Evolutionary conservation across 2,113 vertebrate genomes (phyloP).

Genomic region (Nerophis ophidion): DNA sequence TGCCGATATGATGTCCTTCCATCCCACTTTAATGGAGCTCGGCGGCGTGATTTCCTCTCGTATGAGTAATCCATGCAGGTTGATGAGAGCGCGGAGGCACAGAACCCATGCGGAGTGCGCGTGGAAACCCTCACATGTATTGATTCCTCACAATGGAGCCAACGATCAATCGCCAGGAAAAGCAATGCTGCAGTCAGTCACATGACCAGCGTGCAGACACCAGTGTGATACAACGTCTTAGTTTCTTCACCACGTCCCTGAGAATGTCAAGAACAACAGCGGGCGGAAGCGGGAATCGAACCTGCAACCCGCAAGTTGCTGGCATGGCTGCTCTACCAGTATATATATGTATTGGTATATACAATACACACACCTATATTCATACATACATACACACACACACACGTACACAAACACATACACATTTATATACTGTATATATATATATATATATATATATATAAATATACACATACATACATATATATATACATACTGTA

Average conservation of each 20-base stretch:
- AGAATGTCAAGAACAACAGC: conserved; percentile 51
- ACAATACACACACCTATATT: too few relatives aligned
- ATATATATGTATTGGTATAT: too few relatives aligned
- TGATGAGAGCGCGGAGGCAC: conserved; percentile 49
- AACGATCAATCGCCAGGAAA: background rate
- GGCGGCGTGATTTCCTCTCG: conserved; percentile 69
- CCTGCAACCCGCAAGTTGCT: too few relatives aligned
- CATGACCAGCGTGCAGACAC: background rate
- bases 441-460: too few relatives aligned
- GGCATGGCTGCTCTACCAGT: too few relatives aligned
- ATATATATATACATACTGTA: too few relatives aligned
- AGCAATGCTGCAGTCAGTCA: too few relatives aligned
- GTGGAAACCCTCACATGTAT: conserved; percentile 29
- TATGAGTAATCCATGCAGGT: conserved; percentile 61
- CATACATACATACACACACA: too few relatives aligned
- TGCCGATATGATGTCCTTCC: conserved; percentile 71
- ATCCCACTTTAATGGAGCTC: conserved; percentile 70
- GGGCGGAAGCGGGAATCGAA: conserved; percentile 4
- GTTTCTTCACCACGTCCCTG: conserved; percentile 49
- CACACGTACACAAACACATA: too few relatives aligned
- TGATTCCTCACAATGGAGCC: conserved; percentile 44
- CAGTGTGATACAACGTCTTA: conserved; percentile 35
- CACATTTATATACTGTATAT: too few relatives aligned
- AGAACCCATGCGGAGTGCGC: conserved; percentile 47
- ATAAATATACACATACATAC: too few relatives aligned